phyloP scores from a whole-genome alignment of 2,797 vertebrate species.

The Amblyraja radiata region DNA sequence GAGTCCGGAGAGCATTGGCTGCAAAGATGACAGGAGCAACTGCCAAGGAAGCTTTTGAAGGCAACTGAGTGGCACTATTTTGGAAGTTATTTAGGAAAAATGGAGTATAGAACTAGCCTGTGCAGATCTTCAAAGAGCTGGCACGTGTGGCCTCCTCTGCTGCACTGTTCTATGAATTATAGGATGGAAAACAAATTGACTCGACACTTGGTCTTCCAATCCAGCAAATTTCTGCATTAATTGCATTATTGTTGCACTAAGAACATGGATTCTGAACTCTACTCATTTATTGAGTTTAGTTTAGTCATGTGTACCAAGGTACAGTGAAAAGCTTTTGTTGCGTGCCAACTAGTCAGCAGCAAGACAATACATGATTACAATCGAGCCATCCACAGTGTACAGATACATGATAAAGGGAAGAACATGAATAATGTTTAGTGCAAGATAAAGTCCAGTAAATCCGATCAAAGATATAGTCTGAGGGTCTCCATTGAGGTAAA shows the following conservation, averaged over 20 bases:
- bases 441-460: too few relatives aligned
- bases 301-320: too few relatives aligned
- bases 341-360: too few relatives aligned
- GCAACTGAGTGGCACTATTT: background rate
- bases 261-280: background rate
- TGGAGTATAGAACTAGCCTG: background rate
- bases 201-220: background rate
- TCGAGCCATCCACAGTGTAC: too few relatives aligned
- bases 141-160: background rate
- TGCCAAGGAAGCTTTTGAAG: background rate
- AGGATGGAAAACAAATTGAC: background rate
- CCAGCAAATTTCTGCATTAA: background rate
- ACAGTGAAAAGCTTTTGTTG: too few relatives aligned
- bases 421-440: too few relatives aligned
- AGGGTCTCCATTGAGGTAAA: too few relatives aligned
- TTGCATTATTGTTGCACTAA: background rate
- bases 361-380: too few relatives aligned
- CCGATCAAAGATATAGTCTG: too few relatives aligned
- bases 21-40: background rate
- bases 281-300: background rate
- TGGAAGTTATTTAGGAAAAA: background rate
- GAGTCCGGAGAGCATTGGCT: background rate
- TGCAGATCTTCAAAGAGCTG: background rate
- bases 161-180: background rate
- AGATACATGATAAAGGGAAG: too few relatives aligned